Evolutionary conservation across 2,888 invertebrate species (phyloP), one percentile per base, ranked within the genome.

Genomic region (Cheilosia vulpina): DNA sequence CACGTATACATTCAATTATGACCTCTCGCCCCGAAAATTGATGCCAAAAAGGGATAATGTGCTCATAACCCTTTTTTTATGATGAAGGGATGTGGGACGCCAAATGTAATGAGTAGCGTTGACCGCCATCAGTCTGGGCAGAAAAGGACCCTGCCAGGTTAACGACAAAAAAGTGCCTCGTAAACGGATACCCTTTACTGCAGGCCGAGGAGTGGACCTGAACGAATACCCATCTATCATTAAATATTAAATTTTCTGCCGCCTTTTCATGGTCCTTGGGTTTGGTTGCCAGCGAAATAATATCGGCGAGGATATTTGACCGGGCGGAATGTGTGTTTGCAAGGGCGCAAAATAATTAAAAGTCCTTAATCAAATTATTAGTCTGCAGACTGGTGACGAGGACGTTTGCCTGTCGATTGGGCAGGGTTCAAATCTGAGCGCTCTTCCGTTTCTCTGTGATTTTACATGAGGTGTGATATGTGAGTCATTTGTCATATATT

Each of bases 331-430:
- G 53, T 77, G 43, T 77, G 84, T 76, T 75, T 80, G 63, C 68
- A 72, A 81, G 72, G 68, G 72, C 53, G 52, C 57, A 68, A 85
- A 76, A 68, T 85, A 81, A 85, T 85, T 81, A 81, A 81, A 80
- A 80, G 75, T 75, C 75, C 80, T 84, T 71, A 84, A 81, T 85
- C 76, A 85, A 81, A 81, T 85, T 81, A 81, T 80, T 76, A 66
- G 68, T 24, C 65, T 55, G 27, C 43, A 45, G 52, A 2, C n/a
- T 19, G 17, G 19, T 3, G 58, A 2, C 27, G 43, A 24, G 7
- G n/a, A 43, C 9, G 47, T 69, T 47, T 34, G 2, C 38, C 45
- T 45, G 31, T 5, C 3, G 21, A 13, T 15, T 13, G n/a, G 27
- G n/a, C 9, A 17, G 24, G 24, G 27, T 19, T 19, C 27, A 38